phyloP scores from a whole-genome alignment of 2,888 invertebrate species.

The Pterobdella sp. region DNA sequence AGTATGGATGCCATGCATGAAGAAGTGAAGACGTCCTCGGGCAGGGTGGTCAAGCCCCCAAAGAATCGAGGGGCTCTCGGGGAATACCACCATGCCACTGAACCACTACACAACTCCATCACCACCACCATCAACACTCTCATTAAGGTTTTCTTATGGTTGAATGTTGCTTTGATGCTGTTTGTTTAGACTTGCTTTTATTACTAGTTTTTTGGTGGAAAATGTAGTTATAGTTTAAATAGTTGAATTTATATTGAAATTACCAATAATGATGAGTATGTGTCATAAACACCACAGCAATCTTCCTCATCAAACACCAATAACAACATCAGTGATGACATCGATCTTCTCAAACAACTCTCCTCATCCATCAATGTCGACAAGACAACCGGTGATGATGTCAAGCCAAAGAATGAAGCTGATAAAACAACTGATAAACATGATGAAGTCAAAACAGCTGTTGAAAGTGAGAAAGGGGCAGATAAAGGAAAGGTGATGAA shows the following conservation, averaged over 20 bases:
- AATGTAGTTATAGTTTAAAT: no score
- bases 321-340: slow-evolving; percentile 20
- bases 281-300: background rate
- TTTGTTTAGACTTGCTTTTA: background rate
- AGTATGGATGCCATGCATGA: background rate
- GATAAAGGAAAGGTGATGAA: no score
- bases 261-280: no score
- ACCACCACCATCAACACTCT: background rate
- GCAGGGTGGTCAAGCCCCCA: background rate
- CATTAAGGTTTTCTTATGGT: background rate
- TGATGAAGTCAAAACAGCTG: no score
- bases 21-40: background rate
- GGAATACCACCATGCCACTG: background rate
- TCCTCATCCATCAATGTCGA: slow-evolving; percentile 14
- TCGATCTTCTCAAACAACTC: slow-evolving; percentile 21
- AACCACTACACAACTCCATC: slow-evolving; percentile 19
- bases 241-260: no score
- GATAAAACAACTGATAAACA: background rate
- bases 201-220: no score
- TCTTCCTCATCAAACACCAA: background rate
- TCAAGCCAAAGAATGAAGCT: background rate
- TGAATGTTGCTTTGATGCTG: background rate
- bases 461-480: no score
- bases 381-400: background rate
- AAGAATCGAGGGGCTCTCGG: background rate